phyloP scores from a whole-genome alignment of 2,888 invertebrate species.

The Dione vanillae region DNA sequence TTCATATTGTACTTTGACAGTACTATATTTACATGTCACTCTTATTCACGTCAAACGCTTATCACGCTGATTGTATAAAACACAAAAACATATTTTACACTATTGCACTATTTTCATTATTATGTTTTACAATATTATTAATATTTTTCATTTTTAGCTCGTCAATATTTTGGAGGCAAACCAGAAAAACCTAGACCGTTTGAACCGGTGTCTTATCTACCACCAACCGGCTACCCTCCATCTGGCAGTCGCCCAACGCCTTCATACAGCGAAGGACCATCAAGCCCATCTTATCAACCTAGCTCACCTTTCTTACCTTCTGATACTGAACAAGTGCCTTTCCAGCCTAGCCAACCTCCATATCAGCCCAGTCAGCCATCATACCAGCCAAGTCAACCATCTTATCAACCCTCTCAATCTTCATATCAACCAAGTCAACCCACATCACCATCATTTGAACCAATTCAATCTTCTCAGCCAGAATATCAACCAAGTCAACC shows the following conservation, averaged over 20 bases:
- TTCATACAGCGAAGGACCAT: constrained; percentile 69
- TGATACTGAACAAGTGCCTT: constrained; percentile 54
- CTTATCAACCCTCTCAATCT: constrained; percentile 53
- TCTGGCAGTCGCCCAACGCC: constrained; percentile 74
- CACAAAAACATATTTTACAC: constrained; percentile 12
- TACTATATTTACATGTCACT: background rate
- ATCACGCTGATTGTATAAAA: constrained; percentile 34
- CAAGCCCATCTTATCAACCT: constrained; percentile 56
- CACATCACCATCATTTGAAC: constrained; percentile 47
- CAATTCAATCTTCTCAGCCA: constrained; percentile 55
- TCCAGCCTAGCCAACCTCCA: constrained; percentile 49
- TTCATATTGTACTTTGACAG: background rate
- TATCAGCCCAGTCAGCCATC: constrained; percentile 54
- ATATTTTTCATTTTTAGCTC: constrained; percentile 79
- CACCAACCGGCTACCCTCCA: constrained; percentile 73
- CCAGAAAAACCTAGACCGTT: constrained; percentile 89
- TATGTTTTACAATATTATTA: constrained; percentile 14
- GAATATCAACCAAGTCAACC: constrained; percentile 57
- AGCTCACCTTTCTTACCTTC: constrained; percentile 52
- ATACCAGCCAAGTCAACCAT: constrained; percentile 58
- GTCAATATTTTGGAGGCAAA: constrained; percentile 87
- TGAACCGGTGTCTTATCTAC: constrained; percentile 79
- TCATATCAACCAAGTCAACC: constrained; percentile 52
- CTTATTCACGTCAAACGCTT: constrained; percentile 33
- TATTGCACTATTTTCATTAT: background rate